These are phyloP conservation scores for Copidosoma floridanum DNA, from an alignment of 1,140 invertebrate genomes.

Conservation along the genomic window DNA sequence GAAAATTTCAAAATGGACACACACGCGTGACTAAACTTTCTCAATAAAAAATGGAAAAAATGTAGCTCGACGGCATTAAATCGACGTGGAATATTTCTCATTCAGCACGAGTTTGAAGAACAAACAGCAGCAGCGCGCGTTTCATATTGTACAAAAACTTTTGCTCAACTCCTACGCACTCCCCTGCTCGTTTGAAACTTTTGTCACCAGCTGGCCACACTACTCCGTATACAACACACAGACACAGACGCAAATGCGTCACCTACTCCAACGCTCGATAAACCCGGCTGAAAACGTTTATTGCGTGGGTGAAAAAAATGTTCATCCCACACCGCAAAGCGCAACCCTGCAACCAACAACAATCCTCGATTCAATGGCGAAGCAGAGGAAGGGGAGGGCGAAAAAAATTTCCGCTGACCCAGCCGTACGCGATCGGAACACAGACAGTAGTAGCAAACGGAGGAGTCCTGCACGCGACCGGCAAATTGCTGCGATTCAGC, in stretches of 20 bases:
- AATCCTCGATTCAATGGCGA: no score
- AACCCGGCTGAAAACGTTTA: not conserved
- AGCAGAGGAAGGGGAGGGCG: no score
- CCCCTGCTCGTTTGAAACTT: not conserved
- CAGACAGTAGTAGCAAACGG: no score
- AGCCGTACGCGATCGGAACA: not conserved
- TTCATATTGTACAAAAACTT: slow-evolving; percentile 14
- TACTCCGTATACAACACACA: no score
- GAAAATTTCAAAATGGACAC: no score
- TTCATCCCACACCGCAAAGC: not conserved
- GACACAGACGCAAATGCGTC: no score
- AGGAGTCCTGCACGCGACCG: not conserved
- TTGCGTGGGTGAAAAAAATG: not conserved
- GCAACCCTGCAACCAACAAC: no score
- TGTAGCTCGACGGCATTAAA: no score
- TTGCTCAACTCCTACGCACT: not conserved
- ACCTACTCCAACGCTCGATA: not conserved
- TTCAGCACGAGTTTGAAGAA: not conserved
- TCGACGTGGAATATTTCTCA: not conserved
- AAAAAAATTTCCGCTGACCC: no score
- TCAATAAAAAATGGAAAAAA: no score
- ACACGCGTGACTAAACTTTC: no score
- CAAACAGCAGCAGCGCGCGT: no score
- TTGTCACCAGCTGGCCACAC: not conserved
- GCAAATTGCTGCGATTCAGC: slow-evolving; percentile 1